Evolutionary conservation across 2,797 vertebrate species (phyloP).

Genomic region (Notoglanidium macrostoma): DNA sequence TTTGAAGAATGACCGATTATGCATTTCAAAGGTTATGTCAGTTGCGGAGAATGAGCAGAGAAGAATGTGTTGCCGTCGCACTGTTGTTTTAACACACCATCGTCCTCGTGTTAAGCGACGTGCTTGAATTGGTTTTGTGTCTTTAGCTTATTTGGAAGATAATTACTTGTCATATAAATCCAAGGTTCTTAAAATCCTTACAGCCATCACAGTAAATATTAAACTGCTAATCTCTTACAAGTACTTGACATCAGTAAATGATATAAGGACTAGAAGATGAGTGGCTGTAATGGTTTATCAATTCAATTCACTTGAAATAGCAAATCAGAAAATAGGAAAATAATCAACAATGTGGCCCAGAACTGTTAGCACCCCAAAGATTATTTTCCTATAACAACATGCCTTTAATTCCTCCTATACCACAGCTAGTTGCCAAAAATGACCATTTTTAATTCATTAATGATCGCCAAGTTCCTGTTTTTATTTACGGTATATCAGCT

Average conservation of each 20-base stretch:
- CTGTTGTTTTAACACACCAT: neutral
- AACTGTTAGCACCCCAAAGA: neutral
- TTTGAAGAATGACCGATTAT: neutral
- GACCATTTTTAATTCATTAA: neutral
- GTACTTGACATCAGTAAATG: neutral
- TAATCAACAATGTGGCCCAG: neutral
- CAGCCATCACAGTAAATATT: neutral
- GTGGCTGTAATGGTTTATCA: neutral
- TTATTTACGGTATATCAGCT: neutral
- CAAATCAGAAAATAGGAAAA: neutral
- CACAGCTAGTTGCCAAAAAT: neutral
- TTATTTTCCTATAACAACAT: neutral
- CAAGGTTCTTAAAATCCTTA: neutral
- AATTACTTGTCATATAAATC: neutral
- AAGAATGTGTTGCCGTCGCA: neutral
- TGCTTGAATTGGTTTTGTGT: neutral
- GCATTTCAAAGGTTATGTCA: conserved; percentile 6
- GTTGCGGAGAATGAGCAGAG: neutral
- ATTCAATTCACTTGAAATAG: neutral
- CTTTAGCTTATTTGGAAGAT: neutral
- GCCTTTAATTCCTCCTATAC: neutral
- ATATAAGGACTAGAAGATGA: neutral
- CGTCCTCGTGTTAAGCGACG: no score
- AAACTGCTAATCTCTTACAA: neutral
- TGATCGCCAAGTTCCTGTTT: neutral